Evolutionary conservation across 1,140 invertebrate species (phyloP).

Genomic region (Mamestra configurata): DNA sequence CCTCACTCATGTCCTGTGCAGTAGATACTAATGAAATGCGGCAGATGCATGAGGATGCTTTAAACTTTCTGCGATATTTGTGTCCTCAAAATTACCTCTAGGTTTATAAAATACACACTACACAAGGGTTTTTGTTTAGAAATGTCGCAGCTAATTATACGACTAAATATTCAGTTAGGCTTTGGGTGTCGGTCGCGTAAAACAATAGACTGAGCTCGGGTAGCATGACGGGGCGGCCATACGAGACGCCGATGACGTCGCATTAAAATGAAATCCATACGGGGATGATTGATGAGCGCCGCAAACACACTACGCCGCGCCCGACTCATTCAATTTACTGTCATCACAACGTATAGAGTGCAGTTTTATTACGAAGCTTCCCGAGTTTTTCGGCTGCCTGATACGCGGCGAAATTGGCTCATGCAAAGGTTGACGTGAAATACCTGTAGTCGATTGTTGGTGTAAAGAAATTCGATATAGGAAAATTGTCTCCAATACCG

Average conservation of each 20-base stretch:
- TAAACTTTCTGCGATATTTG: conserved; percentile 7
- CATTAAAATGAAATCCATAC: conserved; percentile 85
- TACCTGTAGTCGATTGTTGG: conserved; percentile 9
- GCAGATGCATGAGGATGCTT: conserved; percentile 29
- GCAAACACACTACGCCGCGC: conserved; percentile 78
- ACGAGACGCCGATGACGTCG: conserved; percentile 81
- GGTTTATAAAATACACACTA: background rate
- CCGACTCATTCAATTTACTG: conserved; percentile 83
- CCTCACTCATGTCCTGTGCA: conserved; percentile 59
- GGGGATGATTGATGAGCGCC: conserved; percentile 83
- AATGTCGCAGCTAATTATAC: conserved; percentile 60
- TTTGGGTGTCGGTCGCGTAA: conserved; percentile 58
- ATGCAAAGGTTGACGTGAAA: conserved; percentile 9
- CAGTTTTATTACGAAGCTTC: conserved; percentile 60
- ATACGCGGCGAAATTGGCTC: conserved; percentile 17
- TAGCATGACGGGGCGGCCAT: conserved; percentile 74
- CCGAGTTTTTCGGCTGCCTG: conserved; percentile 29
- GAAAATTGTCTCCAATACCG: no score
- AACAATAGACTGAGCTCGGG: conserved; percentile 76
- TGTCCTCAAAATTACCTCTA: background rate
- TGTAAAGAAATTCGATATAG: background rate
- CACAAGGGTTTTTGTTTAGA: background rate
- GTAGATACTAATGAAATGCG: conserved; percentile 52
- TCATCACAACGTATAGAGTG: conserved; percentile 65
- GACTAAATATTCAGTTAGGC: conserved; percentile 58